These are phyloP conservation scores for Rhagium mordax DNA, from an alignment of 2,888 invertebrate genomes.

Conservation along the genomic window DNA sequence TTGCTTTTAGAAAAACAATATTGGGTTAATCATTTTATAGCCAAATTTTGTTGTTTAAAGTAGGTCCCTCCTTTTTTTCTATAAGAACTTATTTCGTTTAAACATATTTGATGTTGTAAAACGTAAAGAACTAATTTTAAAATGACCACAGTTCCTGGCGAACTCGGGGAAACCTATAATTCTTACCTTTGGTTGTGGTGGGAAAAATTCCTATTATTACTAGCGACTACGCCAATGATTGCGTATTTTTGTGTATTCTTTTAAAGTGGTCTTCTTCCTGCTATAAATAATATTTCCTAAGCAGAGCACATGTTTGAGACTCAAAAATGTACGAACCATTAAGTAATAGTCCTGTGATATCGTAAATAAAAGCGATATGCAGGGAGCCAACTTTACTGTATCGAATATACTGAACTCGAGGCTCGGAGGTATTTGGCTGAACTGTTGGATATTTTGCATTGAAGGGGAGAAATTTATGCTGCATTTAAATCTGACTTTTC, in stretches of 20 bases:
- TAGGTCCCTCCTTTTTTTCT: too few relatives aligned
- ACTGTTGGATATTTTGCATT: constrained; percentile 11
- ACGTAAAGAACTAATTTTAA: too few relatives aligned
- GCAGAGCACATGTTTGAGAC: constrained; percentile 31
- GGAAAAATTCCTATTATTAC: too few relatives aligned
- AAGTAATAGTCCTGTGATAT: constrained; percentile 33
- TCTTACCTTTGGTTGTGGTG: too few relatives aligned
- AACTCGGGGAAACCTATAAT: too few relatives aligned
- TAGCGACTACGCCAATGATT: not conserved
- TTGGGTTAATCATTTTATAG: too few relatives aligned
- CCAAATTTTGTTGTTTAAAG: too few relatives aligned
- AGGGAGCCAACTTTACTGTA: constrained; percentile 24
- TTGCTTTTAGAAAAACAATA: too few relatives aligned
- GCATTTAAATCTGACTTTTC: constrained; percentile 47
- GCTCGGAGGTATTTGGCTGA: constrained; percentile 23
- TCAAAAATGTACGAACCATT: constrained; percentile 34
- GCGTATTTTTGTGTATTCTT: not conserved
- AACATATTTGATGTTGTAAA: too few relatives aligned
- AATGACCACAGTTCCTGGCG: too few relatives aligned
- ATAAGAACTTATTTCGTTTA: too few relatives aligned
- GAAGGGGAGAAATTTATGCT: constrained; percentile 46
- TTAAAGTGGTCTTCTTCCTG: constrained; percentile 12
- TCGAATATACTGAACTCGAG: constrained; percentile 18
- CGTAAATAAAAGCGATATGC: constrained; percentile 27
- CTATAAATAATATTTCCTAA: constrained; percentile 30